Evolutionary conservation across 2,888 invertebrate species (phyloP).

Genomic region (Tupiocoris notatus): DNA sequence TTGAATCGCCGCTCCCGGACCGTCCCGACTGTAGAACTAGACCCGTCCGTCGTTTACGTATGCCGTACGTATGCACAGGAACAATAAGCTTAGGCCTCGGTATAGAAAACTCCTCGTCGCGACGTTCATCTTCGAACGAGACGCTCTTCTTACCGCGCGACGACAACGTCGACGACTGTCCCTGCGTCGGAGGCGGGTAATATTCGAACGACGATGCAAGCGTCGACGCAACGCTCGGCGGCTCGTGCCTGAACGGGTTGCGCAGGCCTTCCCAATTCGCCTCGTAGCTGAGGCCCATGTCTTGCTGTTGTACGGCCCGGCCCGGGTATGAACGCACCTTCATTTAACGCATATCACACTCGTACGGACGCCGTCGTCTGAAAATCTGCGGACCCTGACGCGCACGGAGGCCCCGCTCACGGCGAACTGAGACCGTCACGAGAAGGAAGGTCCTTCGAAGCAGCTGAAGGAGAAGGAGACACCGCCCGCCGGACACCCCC

Average conservation of each 20-base stretch:
- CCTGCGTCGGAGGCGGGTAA: conserved; percentile 18
- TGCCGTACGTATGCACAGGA: conserved; percentile 83
- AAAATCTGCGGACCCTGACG: neutral
- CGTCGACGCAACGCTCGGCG: conserved; percentile 36
- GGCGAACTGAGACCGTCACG: conserved; percentile 18
- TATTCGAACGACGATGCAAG: conserved; percentile 44
- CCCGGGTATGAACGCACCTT: conserved; percentile 83
- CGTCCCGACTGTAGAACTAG: conserved; percentile 52
- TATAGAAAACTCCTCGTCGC: conserved; percentile 66
- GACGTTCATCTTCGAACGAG: conserved; percentile 41
- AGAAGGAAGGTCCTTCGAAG: neutral
- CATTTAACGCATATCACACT: conserved; percentile 57
- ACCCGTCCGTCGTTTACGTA: conserved; percentile 75
- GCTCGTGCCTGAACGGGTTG: conserved; percentile 33
- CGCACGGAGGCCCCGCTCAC: conserved; percentile 22
- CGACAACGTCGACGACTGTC: conserved; percentile 9
- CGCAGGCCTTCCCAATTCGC: conserved; percentile 73
- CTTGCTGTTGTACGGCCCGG: conserved; percentile 61
- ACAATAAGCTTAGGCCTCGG: conserved; percentile 83
- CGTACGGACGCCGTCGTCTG: neutral
- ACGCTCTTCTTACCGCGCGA: conserved; percentile 18
- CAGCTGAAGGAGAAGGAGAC: neutral
- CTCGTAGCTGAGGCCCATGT: conserved; percentile 74
- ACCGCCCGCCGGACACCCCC: neutral
- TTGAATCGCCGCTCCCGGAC: conserved; percentile 42